Base-by-base conservation (phyloP, 2,113 vertebrate genomes). In the Poeciliopsis prolifica region DNA sequence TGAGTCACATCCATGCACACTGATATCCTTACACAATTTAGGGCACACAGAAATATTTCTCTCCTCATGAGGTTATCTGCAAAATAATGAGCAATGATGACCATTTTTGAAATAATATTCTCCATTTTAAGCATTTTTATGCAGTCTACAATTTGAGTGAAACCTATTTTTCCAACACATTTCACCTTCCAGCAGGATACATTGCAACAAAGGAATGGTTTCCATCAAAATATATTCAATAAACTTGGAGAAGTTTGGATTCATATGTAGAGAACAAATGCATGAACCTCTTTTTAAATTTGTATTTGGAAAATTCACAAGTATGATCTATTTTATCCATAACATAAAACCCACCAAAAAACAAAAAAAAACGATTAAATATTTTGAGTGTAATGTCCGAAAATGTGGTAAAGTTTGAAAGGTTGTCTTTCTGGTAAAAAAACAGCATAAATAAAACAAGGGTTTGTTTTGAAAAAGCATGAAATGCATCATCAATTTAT, bases 21-120 rank as follows among this genome's bases (percentile, higher is more conserved):
- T 60, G 75, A 75, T 75, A 85, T 71, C n/a, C 58, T 85, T 68
- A 77, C 78, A 86, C 80, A 75, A 86, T 70, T 77, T 60, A 78
- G 51, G 19, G 3, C 26, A 22, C 68, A 81, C 67, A 60, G 65
- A 54, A 58, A 82, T 10, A 37, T 72, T 61, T 87, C 61, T 78
- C 33, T 65, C 8, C 65, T 80, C 44, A 71, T 63, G 22, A 76
- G 69, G 28, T 78, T 78, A 71, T 37, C 13, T 24, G 17, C 51
- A n/a, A 58, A 10, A n/a, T 58, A 24, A 17, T n/a, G 22, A 58
- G 51, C 10, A 58, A 58, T 58, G 8, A n/a, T 58, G 17, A 19
- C 44, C 5, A 7, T 19, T 48, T 48, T 48, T 48, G 19, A 15
- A 4, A 7, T 24, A 22, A 54, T 24, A n/a, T 9, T 24, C 6